Conservation (phyloP, 2,113 vertebrate species). For the Melospiza georgiana region DNA sequence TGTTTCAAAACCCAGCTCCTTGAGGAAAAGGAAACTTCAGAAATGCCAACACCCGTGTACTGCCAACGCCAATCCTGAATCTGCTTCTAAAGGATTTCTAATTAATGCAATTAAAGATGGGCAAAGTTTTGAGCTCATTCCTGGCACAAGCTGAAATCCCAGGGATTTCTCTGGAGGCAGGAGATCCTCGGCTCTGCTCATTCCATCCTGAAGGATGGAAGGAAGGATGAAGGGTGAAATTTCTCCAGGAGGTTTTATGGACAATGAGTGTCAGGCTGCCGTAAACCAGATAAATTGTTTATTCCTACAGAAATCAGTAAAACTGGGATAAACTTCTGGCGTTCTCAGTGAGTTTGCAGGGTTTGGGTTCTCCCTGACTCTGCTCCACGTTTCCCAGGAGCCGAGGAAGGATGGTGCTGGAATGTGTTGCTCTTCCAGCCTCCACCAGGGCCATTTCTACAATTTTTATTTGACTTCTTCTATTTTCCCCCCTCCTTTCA, state of each 20-base stretch:
- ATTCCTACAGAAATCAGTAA: background rate
- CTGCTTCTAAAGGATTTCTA: background rate
- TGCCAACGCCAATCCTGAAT: background rate
- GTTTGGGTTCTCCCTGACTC: background rate
- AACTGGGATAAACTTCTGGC: background rate
- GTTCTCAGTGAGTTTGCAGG: background rate
- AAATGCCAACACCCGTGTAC: background rate
- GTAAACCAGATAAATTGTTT: background rate
- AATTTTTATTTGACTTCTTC: background rate
- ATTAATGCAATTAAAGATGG: background rate
- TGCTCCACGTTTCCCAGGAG: background rate
- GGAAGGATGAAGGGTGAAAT: background rate
- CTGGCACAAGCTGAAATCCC: background rate
- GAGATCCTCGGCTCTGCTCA: background rate
- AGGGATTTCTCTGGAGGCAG: background rate
- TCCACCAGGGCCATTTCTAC: background rate
- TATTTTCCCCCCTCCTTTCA: background rate
- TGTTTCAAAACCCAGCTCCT: background rate
- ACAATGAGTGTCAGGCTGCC: background rate
- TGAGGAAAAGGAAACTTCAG: background rate
- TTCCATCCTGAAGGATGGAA: background rate
- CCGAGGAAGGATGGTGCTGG: background rate
- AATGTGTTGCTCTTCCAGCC: background rate
- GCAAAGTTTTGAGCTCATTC: background rate
- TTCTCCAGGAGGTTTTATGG: background rate